Evolutionary conservation across 2,888 invertebrate genomes (phyloP), one percentile per base, ranked within the genome.

Genomic region (Spodoptera exigua): DNA sequence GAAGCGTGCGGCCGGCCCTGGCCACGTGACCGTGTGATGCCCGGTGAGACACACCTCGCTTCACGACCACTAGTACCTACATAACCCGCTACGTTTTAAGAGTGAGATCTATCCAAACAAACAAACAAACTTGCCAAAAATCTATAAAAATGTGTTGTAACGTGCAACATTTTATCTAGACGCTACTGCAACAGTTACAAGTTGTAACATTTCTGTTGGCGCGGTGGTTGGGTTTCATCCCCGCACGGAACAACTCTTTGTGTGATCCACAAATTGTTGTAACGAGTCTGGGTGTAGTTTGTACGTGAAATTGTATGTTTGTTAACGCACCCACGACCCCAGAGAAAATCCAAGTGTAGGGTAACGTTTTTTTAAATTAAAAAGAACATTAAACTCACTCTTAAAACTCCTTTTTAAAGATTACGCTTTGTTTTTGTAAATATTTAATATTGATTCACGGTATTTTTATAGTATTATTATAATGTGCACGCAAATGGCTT

Each of bases 1-100:
- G 84, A 79, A 60, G 69, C 54, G 87, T 82, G 78, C 86, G 83
- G 82, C 82, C 71, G 91, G 88, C 82, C 89, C 92, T 82, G 93
- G 93, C 86, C 93, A 93, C 93, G 86, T 92, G 92, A 93, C 93
- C 87, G 93, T 93, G 91, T 93, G 93, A 93, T 90, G 91, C 84
- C 89, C 89, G 93, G 93, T 93, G 93, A 93, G 93, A 86, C 82
- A 81, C 83, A 70, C 73, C 78, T 70, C 74, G 78, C 84, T 79
- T 76, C 70, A 63, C 66, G 55, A 63, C 27, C 27, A 5, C 27
- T 63, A 47, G 49, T 67, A 58, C 64, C 35, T 39, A 59, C 57
- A 27, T 53, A 61, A n/a, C 12, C 18, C 27, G 14, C 35, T 64
- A 61, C 18, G 53, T 78, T 75, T 75, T 63, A 78, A 76, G 76